Base-by-base conservation (phyloP, 2,797 vertebrate genomes). In the Sebastes jordani region DNA sequence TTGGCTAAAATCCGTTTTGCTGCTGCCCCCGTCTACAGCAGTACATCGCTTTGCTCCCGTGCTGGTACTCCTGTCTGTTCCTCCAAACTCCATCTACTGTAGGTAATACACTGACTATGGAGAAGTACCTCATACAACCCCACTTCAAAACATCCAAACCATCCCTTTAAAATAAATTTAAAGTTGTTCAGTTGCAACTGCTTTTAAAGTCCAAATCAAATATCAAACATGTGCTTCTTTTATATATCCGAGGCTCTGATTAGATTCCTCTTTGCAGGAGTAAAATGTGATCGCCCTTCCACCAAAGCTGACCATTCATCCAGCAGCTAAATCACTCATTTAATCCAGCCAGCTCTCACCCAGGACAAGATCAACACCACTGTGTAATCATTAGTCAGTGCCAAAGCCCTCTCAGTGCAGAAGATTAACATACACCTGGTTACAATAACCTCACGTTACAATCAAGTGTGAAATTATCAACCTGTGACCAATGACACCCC, bases 391-490 rank as follows among this genome's bases (percentile, higher is more conserved):
- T 73, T 78, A 82, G 82, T 58, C 55, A 74, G 77, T 70, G 82
- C 86, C 84, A 89, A 82, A 90, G 67, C 81, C 78, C 72, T 75
- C 70, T 76, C 16, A 78, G 76, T 74, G 89, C 80, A 71, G 76
- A 81, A 75, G 80, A 93, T 91, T 80, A 74, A 80, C 78, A 85
- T 4, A 84, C 87, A 86, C 82, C 81, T 74, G 62, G 88, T 81
- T 87, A 60, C 80, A 71, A 69, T 32, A 69, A 69, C 58, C 74
- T 86, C 27, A 61, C 30, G 78, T 83, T 81, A 73, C 67, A 93
- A 91, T 92, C 88, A 92, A 80, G 63, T 69, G 82, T 61, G 74
- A 86, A 85, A 88, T 89, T 74, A 92, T 93, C 75, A 92, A 85
- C 76, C 84, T 74, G 84, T 91, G 85, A 82, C 82, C 90, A 91